Percentiles rank a stretch among this genome's conserved stretches.
phyloP scores from a whole-genome alignment of 2,113 vertebrate genomes.

The Apodemus speciosus region DNA sequence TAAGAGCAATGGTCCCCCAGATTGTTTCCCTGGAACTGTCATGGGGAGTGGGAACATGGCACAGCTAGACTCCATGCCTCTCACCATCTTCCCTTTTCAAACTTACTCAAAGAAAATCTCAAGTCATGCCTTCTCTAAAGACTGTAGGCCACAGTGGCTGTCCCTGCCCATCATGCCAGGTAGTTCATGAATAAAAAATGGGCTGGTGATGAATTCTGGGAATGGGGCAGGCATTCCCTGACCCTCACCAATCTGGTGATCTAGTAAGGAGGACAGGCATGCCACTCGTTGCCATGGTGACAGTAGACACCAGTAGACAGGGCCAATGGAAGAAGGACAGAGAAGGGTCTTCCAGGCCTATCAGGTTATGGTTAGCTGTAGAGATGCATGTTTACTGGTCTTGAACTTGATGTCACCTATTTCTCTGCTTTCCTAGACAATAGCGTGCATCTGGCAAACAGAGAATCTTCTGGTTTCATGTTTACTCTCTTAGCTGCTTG shows the following conservation, averaged over 20 bases:
- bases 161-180: background rate
- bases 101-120: conserved; percentile 18
- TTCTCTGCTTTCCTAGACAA: background rate
- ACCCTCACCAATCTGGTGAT: background rate
- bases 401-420: background rate
- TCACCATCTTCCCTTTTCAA: background rate
- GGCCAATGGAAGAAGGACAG: background rate
- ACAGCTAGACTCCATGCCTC: background rate
- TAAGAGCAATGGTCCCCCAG: conserved; percentile 26
- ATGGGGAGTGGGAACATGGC: no score
- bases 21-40: background rate
- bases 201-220: background rate
- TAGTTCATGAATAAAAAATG: background rate
- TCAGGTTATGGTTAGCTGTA: background rate
- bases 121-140: background rate
- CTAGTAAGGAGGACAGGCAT: background rate
- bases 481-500: background rate
- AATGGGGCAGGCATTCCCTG: background rate
- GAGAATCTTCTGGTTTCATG: background rate
- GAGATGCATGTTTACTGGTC: background rate
- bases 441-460: background rate
- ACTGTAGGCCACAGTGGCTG: background rate
- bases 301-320: background rate
- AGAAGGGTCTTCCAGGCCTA: background rate
- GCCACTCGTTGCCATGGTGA: background rate